These are phyloP conservation scores for Hesperophylax magnus DNA, from an alignment of 1,140 invertebrate genomes.

Conservation along the genomic window DNA sequence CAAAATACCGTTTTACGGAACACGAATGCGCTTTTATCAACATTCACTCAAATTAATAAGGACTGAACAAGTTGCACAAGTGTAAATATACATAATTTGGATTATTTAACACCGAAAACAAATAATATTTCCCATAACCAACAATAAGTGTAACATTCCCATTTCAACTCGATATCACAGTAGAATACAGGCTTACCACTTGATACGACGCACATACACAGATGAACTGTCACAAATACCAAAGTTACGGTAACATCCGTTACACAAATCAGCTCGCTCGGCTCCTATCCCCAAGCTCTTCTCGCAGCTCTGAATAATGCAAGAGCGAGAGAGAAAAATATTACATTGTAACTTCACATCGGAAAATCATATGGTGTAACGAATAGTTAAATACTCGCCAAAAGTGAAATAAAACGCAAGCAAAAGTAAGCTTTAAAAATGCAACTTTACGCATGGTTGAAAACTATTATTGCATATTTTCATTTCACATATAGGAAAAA, in stretches of 20 bases:
- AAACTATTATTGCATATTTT: too few species aligned
- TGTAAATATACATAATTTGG: conserved; percentile 25
- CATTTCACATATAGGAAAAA: too few species aligned
- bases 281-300: not conserved
- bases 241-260: conserved; percentile 49
- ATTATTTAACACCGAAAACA: conserved; percentile 52
- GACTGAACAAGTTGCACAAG: conserved; percentile 18
- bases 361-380: conserved; percentile 46
- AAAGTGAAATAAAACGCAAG: not conserved
- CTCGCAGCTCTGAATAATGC: not conserved
- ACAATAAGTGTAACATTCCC: conserved; percentile 45
- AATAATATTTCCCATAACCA: conserved; percentile 51
- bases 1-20: conserved; percentile 46
- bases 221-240: conserved; percentile 48
- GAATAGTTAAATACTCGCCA: conserved; percentile 10
- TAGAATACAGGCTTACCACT: conserved; percentile 36
- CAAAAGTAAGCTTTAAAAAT: not conserved
- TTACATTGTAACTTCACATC: not conserved
- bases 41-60: conserved; percentile 36
- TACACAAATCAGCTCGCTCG: conserved; percentile 18
- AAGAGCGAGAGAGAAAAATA: conserved; percentile 37
- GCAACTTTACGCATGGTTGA: too few species aligned
- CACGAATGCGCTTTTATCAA: conserved; percentile 26
- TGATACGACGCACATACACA: conserved; percentile 47
- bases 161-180: conserved; percentile 51